Percentiles rank a stretch among this genome's conserved stretches.
phyloP scores from a whole-genome alignment of 1,140 invertebrate genomes.

The Bombus picipes region DNA sequence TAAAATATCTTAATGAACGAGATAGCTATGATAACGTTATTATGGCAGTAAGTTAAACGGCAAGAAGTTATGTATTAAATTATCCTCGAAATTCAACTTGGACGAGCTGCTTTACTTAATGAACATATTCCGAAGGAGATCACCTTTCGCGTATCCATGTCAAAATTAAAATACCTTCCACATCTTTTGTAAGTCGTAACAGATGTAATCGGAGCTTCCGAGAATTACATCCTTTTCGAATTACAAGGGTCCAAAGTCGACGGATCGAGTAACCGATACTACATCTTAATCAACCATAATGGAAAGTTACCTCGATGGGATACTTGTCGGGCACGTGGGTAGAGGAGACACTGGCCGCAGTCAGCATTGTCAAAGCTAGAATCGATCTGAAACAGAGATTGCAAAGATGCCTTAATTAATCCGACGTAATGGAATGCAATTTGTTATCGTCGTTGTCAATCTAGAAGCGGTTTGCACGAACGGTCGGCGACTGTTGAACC shows the following conservation, averaged over 20 bases:
- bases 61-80: conserved; percentile 6
- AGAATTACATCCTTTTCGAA: background rate
- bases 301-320: conserved; percentile 75
- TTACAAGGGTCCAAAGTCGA: background rate
- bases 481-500: conserved; percentile 34
- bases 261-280: background rate
- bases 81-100: background rate
- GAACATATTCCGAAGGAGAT: background rate
- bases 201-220: too few species aligned
- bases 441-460: conserved; percentile 54
- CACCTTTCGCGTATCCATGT: too few species aligned
- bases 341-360: conserved; percentile 63
- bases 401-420: conserved; percentile 51
- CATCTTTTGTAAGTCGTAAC: background rate
- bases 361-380: conserved; percentile 70
- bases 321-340: conserved; percentile 77
- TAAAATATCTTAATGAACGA: conserved; percentile 32
- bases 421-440: conserved; percentile 47
- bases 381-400: conserved; percentile 76
- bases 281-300: background rate
- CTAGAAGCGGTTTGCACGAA: conserved; percentile 22
- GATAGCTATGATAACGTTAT: conserved; percentile 44
- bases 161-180: background rate
- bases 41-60: conserved; percentile 27
- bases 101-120: background rate